These are phyloP conservation scores for Arnoldichthys spilopterus DNA, from an alignment of 2,797 vertebrate species.

Conservation along the genomic window DNA sequence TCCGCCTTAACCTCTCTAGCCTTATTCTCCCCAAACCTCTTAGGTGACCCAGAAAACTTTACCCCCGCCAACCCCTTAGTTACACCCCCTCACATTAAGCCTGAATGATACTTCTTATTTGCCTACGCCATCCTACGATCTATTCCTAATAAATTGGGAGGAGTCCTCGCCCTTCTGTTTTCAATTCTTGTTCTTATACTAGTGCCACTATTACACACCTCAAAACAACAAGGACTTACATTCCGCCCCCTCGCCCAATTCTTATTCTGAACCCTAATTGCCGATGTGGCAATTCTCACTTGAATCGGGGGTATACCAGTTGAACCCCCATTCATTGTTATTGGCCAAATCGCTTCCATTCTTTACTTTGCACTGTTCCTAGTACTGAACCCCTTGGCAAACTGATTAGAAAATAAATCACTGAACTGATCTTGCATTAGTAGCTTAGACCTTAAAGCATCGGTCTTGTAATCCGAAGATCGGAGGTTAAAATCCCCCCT, in stretches of 20 bases:
- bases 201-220: slow-evolving; percentile 47
- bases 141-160: slow-evolving; percentile 58
- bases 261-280: slow-evolving; percentile 45
- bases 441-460: slow-evolving; percentile 58
- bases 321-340: slow-evolving; percentile 54
- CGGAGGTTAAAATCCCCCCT: slow-evolving; percentile 58
- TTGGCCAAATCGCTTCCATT: slow-evolving; percentile 24
- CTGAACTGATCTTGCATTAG: slow-evolving; percentile 29
- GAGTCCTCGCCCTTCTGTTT: not conserved
- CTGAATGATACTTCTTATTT: slow-evolving; percentile 67
- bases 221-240: slow-evolving; percentile 44
- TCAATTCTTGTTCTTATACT: slow-evolving; percentile 38
- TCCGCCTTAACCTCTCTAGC: accelerated
- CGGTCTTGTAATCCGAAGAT: slow-evolving; percentile 65
- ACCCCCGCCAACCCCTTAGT: slow-evolving; percentile 59
- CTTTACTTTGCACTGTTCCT: slow-evolving; percentile 42
- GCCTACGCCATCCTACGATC: slow-evolving; percentile 55
- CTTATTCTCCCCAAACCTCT: slow-evolving; percentile 39
- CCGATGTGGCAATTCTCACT: not conserved
- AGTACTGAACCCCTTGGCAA: accelerated
- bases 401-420: slow-evolving; percentile 42
- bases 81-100: slow-evolving; percentile 40
- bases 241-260: slow-evolving; percentile 35
- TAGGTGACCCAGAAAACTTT: slow-evolving; percentile 71
- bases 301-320: slow-evolving; percentile 59